Conservation (phyloP, 2,113 vertebrate genomes). For the Seriola aureovittata region DNA sequence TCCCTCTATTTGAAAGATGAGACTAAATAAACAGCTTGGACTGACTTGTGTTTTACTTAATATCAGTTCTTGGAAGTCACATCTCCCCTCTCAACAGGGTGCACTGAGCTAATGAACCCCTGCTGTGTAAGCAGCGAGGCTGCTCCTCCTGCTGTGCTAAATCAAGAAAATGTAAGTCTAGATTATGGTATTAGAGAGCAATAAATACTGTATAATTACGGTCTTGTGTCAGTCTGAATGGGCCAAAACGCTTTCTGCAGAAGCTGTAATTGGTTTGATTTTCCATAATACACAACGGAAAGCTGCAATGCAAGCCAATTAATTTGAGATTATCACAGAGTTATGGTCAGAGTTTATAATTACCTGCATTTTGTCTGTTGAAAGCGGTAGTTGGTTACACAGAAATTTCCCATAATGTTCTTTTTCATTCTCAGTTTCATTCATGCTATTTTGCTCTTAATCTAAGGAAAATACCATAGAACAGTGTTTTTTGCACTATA, state of each 20-base stretch:
- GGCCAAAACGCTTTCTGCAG: neutral
- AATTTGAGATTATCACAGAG: conserved; percentile 14
- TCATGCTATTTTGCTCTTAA: neutral
- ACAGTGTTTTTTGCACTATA: too few relatives aligned
- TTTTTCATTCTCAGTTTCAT: neutral
- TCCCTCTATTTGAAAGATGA: neutral
- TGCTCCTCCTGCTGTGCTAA: conserved; percentile 30
- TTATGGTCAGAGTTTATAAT: neutral
- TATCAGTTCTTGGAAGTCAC: conserved; percentile 33
- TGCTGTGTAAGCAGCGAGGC: conserved; percentile 33
- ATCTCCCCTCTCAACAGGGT: conserved; percentile 30
- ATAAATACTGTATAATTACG: conserved; percentile 45
- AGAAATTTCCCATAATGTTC: neutral
- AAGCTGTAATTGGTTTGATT: conserved; percentile 32
- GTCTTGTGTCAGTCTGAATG: conserved; percentile 21
- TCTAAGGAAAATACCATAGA: neutral
- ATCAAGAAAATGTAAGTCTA: conserved; percentile 36
- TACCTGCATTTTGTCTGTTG: neutral
- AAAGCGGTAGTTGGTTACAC: neutral
- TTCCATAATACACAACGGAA: conserved; percentile 11
- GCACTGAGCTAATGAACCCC: conserved; percentile 59
- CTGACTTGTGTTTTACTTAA: conserved; percentile 37
- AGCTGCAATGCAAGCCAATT: conserved; percentile 6
- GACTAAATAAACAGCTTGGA: conserved; percentile 25
- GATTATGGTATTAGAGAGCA: conserved; percentile 38